These are phyloP conservation scores for Labeo calbasu DNA, from an alignment of 2,797 vertebrate species.

Conservation along the genomic window DNA sequence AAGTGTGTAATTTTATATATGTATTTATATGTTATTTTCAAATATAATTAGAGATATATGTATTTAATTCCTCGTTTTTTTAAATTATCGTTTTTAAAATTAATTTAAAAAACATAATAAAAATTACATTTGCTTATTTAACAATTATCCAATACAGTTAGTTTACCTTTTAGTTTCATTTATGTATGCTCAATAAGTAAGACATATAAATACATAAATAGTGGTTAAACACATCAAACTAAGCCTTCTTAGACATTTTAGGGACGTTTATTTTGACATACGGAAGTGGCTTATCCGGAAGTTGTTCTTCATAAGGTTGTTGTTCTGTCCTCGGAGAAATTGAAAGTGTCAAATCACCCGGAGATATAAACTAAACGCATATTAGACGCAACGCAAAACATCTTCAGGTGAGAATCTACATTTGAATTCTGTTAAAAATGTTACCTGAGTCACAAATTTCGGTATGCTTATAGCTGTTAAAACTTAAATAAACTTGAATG, in stretches of 20 bases:
- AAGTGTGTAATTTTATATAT: not conserved
- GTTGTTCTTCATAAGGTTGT: constrained; percentile 20
- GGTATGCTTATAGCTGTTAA: not conserved
- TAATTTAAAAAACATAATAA: not conserved
- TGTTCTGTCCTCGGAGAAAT: constrained; percentile 30
- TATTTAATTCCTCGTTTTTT: not conserved
- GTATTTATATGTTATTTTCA: not conserved
- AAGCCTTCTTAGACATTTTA: not conserved
- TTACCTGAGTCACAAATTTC: not conserved
- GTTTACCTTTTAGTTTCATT: not conserved
- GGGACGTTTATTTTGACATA: constrained; percentile 34
- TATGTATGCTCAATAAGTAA: not conserved
- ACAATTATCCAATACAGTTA: not conserved
- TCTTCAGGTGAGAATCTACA: constrained; percentile 8
- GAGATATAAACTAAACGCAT: not conserved
- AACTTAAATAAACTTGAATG: not conserved
- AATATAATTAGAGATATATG: not conserved
- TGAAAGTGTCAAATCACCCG: constrained; percentile 36
- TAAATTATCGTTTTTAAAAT: not conserved
- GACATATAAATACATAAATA: not conserved
- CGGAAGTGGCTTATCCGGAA: constrained; percentile 30
- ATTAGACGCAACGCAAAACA: not conserved
- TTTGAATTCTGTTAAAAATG: not conserved
- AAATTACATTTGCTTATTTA: not conserved
- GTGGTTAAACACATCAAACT: not conserved